Base-by-base conservation (phyloP, 2,888 invertebrate species). In the Trisateles emortualis region DNA sequence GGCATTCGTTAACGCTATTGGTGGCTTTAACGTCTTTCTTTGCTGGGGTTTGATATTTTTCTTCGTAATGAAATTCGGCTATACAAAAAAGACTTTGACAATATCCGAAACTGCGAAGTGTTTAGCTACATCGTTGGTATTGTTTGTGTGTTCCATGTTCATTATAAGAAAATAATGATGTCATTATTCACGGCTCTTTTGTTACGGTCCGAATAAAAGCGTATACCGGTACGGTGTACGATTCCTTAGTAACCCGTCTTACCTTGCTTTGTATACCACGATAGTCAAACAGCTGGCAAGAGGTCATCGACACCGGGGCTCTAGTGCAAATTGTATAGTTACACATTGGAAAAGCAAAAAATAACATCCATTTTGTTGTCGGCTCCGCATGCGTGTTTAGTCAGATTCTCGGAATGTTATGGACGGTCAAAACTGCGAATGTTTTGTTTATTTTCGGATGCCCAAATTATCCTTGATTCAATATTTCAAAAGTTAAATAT, bases 291-390 rank as follows among this genome's bases (percentile, higher is more conserved):
- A 92, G 91, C 91, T 92, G 92, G 84, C 81, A 76, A 79, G 80
- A 85, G 92, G 89, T 91, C 90, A 87, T 80, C 74, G 92, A 90
- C 90, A 80, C 80, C 76, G 64, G 55, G 74, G 68, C 74, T 81
- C 83, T 87, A 86, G 87, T 88, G 92, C 91, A 88, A 92, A 92
- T 89, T 92, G 87, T 88, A 86, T 81, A 86, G 84, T 84, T 83
- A 90, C 85, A 90, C 85, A 84, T 85, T 75, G 81, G 72, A 77
- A 81, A 83, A 82, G 82, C 76, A 79, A 86, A 84, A 87, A 89
- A 90, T 86, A 90, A 86, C 76, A 79, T 78, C 74, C 79, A 82
- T 84, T 82, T 81, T 83, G 79, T 74, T 68, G 76, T 74, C 74
- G 72, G 77, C 81, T 79, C 80, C 78, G 74, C 74, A 75, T 79